Evolutionary conservation across 2,888 invertebrate species (phyloP).

Genomic region (Mongoloraphidia duomilia): DNA sequence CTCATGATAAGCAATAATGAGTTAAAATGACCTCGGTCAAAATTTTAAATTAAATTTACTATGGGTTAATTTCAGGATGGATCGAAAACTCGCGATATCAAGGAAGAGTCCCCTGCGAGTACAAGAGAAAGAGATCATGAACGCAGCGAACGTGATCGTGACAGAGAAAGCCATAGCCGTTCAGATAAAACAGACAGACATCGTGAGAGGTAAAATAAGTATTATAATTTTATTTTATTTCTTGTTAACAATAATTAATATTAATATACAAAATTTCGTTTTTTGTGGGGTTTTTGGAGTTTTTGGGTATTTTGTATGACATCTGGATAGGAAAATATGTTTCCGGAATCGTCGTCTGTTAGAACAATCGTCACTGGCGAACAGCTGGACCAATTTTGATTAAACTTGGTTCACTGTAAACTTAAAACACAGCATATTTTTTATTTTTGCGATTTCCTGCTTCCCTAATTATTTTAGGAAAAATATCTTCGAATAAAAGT

Average conservation of each 20-base stretch:
- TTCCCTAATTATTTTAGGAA: no score
- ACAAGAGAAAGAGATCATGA: slow-evolving; percentile 21
- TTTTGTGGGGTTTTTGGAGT: slow-evolving; percentile 1
- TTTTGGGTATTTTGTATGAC: not conserved
- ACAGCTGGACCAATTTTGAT: no score
- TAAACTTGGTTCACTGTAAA: no score
- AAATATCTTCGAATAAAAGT: no score
- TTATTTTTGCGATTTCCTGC: no score
- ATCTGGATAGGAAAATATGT: no score
- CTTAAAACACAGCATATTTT: no score
- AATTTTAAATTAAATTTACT: no score
- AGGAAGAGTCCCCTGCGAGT: not conserved
- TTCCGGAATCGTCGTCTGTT: no score
- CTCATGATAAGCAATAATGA: no score
- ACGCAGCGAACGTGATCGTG: slow-evolving; percentile 32
- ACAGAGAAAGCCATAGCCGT: slow-evolving; percentile 32
- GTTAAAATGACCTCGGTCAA: no score
- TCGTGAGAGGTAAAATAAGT: slow-evolving; percentile 38
- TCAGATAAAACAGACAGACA: slow-evolving; percentile 45
- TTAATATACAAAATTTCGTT: slow-evolving; percentile 18
- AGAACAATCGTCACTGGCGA: no score
- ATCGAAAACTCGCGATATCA: not conserved
- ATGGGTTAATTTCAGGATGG: slow-evolving; percentile 1
- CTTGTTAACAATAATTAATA: not conserved
- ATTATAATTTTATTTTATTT: not conserved